Percentiles rank a stretch among this genome's conserved stretches.
Conservation (phyloP, 2,113 vertebrate species). For the Numida meleagris region DNA sequence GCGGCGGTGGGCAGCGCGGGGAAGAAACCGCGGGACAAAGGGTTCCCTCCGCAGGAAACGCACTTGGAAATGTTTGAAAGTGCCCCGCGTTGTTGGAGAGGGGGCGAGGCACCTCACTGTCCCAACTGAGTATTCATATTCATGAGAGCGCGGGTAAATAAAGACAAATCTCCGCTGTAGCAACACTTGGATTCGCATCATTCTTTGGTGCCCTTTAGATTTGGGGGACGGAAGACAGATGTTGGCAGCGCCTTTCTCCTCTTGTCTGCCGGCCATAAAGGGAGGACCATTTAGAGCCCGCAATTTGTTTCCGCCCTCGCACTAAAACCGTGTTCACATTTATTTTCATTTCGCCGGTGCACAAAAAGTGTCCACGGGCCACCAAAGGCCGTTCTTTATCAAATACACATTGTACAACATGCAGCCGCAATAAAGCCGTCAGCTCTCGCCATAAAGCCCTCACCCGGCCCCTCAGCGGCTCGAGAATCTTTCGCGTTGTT, state of each 20-base stretch:
- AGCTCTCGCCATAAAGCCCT: constrained; percentile 77
- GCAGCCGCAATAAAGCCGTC: constrained; percentile 78
- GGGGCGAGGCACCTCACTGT: constrained; percentile 50
- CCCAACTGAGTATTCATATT: constrained; percentile 79
- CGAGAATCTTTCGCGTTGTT: constrained; percentile 42
- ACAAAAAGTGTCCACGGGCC: constrained; percentile 79
- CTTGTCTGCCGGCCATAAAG: constrained; percentile 81
- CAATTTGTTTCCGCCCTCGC: constrained; percentile 80
- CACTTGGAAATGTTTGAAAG: background rate
- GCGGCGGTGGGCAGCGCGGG: background rate
- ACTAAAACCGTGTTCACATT: constrained; percentile 76
- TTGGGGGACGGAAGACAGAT: constrained; percentile 81
- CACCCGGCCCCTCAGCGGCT: constrained; percentile 41
- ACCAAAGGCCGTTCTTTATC: constrained; percentile 80
- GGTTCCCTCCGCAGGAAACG: background rate
- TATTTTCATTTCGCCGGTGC: constrained; percentile 78
- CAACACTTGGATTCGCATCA: constrained; percentile 83
- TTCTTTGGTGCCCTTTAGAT: constrained; percentile 83
- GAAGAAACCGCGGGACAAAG: background rate
- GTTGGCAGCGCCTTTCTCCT: constrained; percentile 79
- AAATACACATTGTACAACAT: constrained; percentile 81
- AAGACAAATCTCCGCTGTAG: constrained; percentile 79
- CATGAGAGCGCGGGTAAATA: constrained; percentile 78
- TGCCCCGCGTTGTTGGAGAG: constrained; percentile 35
- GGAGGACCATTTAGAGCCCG: constrained; percentile 78